Conservation (phyloP, 2,888 invertebrate species). For the Lamproptera curius region DNA sequence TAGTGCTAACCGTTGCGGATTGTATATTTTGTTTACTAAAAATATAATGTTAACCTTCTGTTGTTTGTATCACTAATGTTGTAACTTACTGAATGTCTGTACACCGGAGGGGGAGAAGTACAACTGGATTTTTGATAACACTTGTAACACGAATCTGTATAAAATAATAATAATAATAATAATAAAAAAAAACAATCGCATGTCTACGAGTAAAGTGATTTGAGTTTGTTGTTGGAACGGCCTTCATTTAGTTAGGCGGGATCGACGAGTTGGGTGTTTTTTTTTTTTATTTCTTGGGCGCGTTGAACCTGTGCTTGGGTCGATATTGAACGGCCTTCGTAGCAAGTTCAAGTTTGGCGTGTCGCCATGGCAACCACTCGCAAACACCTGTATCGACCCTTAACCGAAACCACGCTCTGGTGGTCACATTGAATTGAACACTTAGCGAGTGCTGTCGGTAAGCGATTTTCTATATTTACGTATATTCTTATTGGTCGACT, state of each 20-base stretch:
- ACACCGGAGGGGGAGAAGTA: constrained; percentile 29
- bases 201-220: constrained; percentile 24
- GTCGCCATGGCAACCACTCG: constrained; percentile 54
- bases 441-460: not conserved
- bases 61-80: constrained; percentile 29
- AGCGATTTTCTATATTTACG: not conserved
- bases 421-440: not conserved
- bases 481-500: not conserved
- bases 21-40: constrained; percentile 26
- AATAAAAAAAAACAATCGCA: constrained; percentile 32
- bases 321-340: constrained; percentile 35
- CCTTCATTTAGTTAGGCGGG: constrained; percentile 11
- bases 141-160: constrained; percentile 34
- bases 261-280: too few relatives aligned
- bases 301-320: constrained; percentile 43
- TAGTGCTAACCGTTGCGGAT: constrained; percentile 23
- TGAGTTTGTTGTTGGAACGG: constrained; percentile 23
- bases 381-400: constrained; percentile 22
- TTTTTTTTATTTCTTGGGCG: too few relatives aligned
- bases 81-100: constrained; percentile 34
- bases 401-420: constrained; percentile 11
- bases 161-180: too few relatives aligned
- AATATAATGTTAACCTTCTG: constrained; percentile 21
- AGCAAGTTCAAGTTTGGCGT: constrained; percentile 22
- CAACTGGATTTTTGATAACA: constrained; percentile 32